These are phyloP conservation scores for Dolichoris vasculosae DNA, from an alignment of 1,140 invertebrate species.

Conservation along the genomic window DNA sequence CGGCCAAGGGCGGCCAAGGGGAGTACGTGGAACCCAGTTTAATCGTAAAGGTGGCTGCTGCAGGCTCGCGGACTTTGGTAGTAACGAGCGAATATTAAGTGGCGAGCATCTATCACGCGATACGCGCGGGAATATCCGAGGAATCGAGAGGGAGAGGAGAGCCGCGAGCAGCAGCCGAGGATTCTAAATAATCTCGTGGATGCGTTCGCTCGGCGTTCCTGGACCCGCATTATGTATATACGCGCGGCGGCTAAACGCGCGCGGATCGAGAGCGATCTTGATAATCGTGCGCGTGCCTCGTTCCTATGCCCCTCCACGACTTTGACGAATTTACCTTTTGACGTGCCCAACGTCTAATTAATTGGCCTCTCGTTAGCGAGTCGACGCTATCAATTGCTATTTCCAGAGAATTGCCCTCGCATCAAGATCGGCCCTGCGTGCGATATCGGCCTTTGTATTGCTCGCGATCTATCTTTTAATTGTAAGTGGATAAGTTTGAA, in stretches of 20 bases:
- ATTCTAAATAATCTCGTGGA: not conserved
- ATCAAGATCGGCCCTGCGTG: not conserved
- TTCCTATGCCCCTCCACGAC: not conserved
- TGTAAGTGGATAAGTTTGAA: not conserved
- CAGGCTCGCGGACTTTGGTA: constrained; percentile 17
- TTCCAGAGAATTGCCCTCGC: not conserved
- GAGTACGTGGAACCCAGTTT: not conserved
- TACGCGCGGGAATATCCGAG: not conserved
- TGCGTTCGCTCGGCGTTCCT: not conserved
- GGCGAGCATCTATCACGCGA: constrained; percentile 42
- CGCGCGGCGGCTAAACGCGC: not conserved
- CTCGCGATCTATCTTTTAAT: not conserved
- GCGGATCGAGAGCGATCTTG: not conserved
- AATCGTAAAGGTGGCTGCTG: not conserved
- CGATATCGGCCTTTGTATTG: not conserved
- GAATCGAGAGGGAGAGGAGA: not conserved
- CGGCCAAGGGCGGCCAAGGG: too few species aligned
- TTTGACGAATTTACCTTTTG: not conserved
- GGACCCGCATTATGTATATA: not conserved
- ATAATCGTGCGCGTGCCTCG: not conserved
- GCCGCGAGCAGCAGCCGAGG: not conserved
- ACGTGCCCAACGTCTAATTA: not conserved
- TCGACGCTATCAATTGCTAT: not conserved
- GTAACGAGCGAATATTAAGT: constrained; percentile 50
- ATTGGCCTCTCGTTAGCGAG: not conserved